Evolutionary conservation across 2,113 vertebrate species (phyloP), one percentile per base, ranked within the genome.

Genomic region (Chroicocephalus ridibundus): DNA sequence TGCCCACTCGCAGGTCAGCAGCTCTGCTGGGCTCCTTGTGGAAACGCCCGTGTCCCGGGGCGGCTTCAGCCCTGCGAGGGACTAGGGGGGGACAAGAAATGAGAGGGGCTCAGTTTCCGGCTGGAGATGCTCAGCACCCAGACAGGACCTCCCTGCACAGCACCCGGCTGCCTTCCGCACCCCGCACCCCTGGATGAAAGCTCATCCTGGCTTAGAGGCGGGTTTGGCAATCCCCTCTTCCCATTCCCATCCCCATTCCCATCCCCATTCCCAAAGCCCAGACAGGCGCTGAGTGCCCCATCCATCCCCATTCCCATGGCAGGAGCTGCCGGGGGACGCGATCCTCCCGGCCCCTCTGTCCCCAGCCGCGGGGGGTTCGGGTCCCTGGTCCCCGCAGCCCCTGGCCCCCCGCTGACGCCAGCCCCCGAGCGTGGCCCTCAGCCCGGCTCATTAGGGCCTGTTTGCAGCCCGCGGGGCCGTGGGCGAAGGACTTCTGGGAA

Each of bases 401-500:
- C 54, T 3, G 0, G 54, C 20, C 36, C 76, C 58, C 18, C 0
- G 47, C 65, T 64, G 61, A 7, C 25, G 15, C 10, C 70, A n/a
- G 74, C 81, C 66, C 34, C 47, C 1, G 13, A 55, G 21, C 42
- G 1, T 16, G 4, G 51, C 68, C 9, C 75, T 10, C 51, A 1
- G 65, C 60, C 44, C 13, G 1, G 85, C 90, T 95, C 95, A 96
- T 96, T 95, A 97, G 60, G 55, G 80, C 15, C 74, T 90, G 88
- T 96, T 95, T 88, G 79, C 77, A 40, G 81, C 65, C 66, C 6
- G 5, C 36, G 47, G 29, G 26, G 58, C 64, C 4, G 34, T 31
- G 20, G 82, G 70, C 40, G 32, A 22, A 24, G 86, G 88, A 47
- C 51, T 96, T 93, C 96, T 70, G 96, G 94, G 96, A 96, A 97